A percentile compares a stretch with the other conserved stretches of the same genome.
These are phyloP conservation scores for Electrophaes corylata DNA, from an alignment of 2,888 invertebrate species.

Conservation along the genomic window DNA sequence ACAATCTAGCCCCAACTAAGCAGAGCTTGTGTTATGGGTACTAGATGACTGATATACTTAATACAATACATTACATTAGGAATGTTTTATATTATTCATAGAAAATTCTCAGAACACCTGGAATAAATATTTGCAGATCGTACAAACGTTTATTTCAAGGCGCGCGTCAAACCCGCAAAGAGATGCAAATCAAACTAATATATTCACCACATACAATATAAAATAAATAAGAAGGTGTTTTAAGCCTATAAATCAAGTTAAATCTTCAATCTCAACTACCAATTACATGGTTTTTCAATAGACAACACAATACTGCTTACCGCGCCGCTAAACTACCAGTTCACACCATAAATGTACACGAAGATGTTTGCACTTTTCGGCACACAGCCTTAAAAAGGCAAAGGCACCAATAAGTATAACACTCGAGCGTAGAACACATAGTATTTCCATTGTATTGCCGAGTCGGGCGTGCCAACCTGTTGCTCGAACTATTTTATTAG, in stretches of 20 bases:
- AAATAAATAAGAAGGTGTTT: not conserved
- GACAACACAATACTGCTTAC: not conserved
- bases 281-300: slow-evolving; percentile 1
- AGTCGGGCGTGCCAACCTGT: slow-evolving; percentile 72
- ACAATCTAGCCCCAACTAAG: no score
- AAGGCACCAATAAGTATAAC: slow-evolving; percentile 31
- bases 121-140: no score
- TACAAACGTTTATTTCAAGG: no score
- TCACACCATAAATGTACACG: slow-evolving; percentile 4
- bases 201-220: no score
- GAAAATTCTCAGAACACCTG: no score
- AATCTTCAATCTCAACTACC: not conserved
- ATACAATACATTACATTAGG: no score
- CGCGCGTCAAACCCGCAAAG: no score
- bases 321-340: slow-evolving; percentile 2
- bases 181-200: no score
- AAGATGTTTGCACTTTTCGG: slow-evolving; percentile 26
- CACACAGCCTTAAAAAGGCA: slow-evolving; percentile 21
- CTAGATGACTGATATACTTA: no score
- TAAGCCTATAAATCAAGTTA: not conserved
- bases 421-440: slow-evolving; percentile 39
- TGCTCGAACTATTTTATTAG: slow-evolving; percentile 83
- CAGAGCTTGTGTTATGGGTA: no score
- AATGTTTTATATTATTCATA: no score
- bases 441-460: slow-evolving; percentile 70